Evolutionary conservation across 2,113 vertebrate genomes (phyloP), one percentile per base, ranked within the genome.

Genomic region (Cottus gobio): DNA sequence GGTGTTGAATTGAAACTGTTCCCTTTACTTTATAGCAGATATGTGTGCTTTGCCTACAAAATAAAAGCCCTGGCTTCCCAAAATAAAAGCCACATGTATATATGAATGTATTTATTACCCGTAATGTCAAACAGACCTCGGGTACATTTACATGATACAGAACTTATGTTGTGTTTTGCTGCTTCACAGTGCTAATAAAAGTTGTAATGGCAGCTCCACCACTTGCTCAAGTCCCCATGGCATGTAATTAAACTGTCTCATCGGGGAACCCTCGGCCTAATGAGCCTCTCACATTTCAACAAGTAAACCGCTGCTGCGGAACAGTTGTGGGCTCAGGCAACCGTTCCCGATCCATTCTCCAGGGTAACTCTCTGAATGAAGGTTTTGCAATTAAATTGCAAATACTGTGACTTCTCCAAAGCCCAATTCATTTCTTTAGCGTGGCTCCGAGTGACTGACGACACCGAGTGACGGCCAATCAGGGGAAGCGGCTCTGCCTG

Each of bases 181-280:
- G 54, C 72, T 76, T 75, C 71, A 74, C 48, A 57, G 70, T 74
- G 70, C 58, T 64, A 76, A 82, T 83, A 74, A 80, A 79, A 71
- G 86, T 84, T 89, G 84, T 82, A 87, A 84, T 71, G 85, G 79
- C 80, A 89, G 73, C 83, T 86, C 62, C 39, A 83, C 67, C 75
- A 79, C 75, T 88, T 69, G 65, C 75, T 70, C 77, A 28, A 75
- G 84, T 87, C 88, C 80, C 87, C 77, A 52, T 84, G 85, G 91
- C 88, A 82, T 84, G 85, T 92, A 90, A 92, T 93, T 93, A 93
- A 93, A 92, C 74, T 80, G 86, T 85, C 86, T 92, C 91, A 89
- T 89, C 88, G 75, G 91, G 87, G 84, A 91, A 85, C 42, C 73
- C 72, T 48, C 4, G 80, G 81, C 76, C 77, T 91, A 91, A 94